Percentiles rank a stretch among this genome's conserved stretches.
Evolutionary conservation across 53 echinoderm and acorn worm genomes (phyloP).

Genomic region (Hippasteria phrygiana): DNA sequence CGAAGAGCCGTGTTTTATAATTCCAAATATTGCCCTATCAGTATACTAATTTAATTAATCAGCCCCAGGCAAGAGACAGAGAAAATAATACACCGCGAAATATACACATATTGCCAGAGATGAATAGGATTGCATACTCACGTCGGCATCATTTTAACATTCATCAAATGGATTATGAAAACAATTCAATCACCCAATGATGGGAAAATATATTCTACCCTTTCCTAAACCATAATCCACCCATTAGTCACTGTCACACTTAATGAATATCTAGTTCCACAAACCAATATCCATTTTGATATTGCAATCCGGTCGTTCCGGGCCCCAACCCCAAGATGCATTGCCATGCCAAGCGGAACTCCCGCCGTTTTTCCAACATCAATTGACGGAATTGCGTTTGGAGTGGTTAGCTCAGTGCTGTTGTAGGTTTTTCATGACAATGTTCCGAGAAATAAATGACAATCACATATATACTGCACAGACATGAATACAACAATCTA

Average conservation of each 20-base stretch:
- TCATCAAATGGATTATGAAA: slow-evolving; percentile 12
- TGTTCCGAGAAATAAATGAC: too few relatives aligned
- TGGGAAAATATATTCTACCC: neutral
- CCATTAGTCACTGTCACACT: slow-evolving; percentile 5
- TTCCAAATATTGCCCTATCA: neutral
- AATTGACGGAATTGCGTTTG: too few relatives aligned
- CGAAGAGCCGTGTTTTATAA: neutral
- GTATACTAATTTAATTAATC: neutral
- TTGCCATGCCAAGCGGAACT: too few relatives aligned
- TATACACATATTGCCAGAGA: neutral
- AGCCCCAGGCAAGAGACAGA: neutral
- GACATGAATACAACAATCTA: too few relatives aligned
- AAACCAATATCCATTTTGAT: neutral
- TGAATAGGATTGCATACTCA: neutral
- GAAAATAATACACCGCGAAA: neutral
- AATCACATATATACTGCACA: too few relatives aligned
- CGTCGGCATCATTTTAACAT: neutral
- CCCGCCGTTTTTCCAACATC: too few relatives aligned
- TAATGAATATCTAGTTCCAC: neutral
- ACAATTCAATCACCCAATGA: neutral
- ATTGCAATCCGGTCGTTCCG: neutral
- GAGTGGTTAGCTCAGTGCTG: too few relatives aligned
- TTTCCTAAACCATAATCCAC: neutral
- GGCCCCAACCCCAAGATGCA: neutral
- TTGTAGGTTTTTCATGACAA: too few relatives aligned